Percentiles rank a stretch among this genome's conserved stretches.
These are phyloP conservation scores for Drosophila leontia DNA, from an alignment of 1,140 invertebrate species.

Conservation along the genomic window DNA sequence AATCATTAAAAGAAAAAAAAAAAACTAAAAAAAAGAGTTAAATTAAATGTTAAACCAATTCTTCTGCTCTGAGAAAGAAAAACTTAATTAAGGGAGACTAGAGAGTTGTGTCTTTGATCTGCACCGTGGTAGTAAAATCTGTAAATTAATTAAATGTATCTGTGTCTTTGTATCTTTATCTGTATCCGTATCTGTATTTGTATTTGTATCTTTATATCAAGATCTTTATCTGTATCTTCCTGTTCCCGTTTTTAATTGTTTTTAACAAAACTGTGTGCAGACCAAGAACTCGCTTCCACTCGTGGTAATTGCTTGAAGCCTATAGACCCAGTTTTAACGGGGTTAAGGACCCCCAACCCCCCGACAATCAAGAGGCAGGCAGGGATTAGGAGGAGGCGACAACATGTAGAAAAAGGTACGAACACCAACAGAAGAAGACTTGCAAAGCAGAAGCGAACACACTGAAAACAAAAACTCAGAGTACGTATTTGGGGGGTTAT, in stretches of 20 bases:
- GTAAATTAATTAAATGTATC: not conserved
- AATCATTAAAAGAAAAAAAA: not conserved
- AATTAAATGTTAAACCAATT: slow-evolving; percentile 34
- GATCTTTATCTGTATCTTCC: not conserved
- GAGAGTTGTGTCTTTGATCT: not conserved
- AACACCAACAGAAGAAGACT: slow-evolving; percentile 56
- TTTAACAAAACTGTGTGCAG: slow-evolving; percentile 2
- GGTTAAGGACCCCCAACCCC: not conserved
- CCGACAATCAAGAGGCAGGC: slow-evolving; percentile 2
- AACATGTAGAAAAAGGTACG: slow-evolving; percentile 46
- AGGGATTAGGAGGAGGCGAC: slow-evolving; percentile 2
- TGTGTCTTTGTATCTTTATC: not conserved
- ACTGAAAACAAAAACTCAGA: slow-evolving; percentile 32
- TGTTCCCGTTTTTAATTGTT: not conserved
- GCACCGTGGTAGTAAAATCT: not conserved
- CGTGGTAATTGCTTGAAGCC: not conserved
- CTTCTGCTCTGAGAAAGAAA: slow-evolving; percentile 7
- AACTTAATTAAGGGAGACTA: slow-evolving; percentile 5
- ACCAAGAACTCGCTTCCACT: slow-evolving; percentile 2
- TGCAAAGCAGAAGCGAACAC: slow-evolving; percentile 46
- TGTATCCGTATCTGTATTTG: not conserved
- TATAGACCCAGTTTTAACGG: not conserved
- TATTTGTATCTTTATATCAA: slow-evolving; percentile 3
- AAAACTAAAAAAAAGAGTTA: not conserved
- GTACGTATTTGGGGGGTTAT: not conserved